Base-by-base conservation (phyloP, 2,113 vertebrate species). In the Gracilinanus agilis region DNA sequence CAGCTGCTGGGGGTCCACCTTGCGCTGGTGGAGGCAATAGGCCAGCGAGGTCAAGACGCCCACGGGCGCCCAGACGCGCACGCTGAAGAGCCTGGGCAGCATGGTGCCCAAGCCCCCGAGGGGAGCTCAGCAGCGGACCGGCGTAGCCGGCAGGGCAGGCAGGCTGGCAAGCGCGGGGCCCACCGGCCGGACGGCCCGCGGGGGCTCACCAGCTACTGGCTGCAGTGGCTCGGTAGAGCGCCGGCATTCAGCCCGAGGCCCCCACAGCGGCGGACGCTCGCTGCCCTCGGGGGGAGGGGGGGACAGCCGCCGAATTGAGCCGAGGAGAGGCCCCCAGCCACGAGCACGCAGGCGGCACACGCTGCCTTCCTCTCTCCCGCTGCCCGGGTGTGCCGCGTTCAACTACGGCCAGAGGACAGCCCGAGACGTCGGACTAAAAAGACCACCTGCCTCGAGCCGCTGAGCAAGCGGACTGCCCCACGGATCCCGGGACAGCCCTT, bases 41-140 rank as follows among this genome's bases (percentile, higher is more conserved):
- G 97, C 98, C 92, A 98, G 93, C 1, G 98, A 98, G 58, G 98
- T 98, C 12, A 99, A 53, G 3, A 98, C 88, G 7, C 98, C 98
- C 11, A 98, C 96, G 0, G 98, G 98, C 1, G 93, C 83, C 97
- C 98, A 99, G 88, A 96, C 16, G 90, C 96, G 98, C 99, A 98
- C 98, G 91, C 93, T 40, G 58, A 88, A 53, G 3, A 10, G 13
- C 0, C 54, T 0, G 67, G 88, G 0, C 34, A 88, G 75, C 96
- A 97, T 96, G 94, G 92, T 0, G 49, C 34, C 5, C n/a, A 0
- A 5, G 61, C 94, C 55, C 21, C 54, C 49, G 49, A 49, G 49
- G 49, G 49, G 49, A 49, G 49, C 49, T 4, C 0, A 0, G 1
- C 0, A 16, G 55, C 91, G 27, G 54, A 44, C 55, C 8, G 9